A percentile compares a stretch with the other conserved stretches of the same genome.
Evolutionary conservation across 2,888 invertebrate genomes (phyloP).

Genomic region (Phortica magna): DNA sequence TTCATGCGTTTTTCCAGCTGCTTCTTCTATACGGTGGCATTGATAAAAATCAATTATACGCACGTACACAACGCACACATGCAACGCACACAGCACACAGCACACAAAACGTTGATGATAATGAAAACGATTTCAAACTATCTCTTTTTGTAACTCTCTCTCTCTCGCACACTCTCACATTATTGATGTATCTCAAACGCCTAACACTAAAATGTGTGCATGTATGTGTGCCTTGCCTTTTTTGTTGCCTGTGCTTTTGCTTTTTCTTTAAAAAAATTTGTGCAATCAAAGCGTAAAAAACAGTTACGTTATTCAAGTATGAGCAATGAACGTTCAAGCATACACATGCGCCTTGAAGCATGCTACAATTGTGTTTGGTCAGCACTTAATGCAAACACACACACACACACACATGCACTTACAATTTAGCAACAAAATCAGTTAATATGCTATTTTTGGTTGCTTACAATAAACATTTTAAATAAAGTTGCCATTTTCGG

Average conservation of each 20-base stretch:
- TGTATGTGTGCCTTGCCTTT: no score
- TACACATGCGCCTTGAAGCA: background rate
- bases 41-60: conserved; percentile 18
- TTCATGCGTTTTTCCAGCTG: background rate
- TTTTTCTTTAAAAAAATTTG: no score
- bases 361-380: background rate
- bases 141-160: no score
- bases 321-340: background rate
- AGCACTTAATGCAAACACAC: conserved; percentile 8
- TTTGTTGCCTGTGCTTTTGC: no score
- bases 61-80: conserved; percentile 12
- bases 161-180: background rate
- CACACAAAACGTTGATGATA: no score
- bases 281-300: background rate
- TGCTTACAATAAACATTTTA: background rate
- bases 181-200: background rate
- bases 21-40: background rate
- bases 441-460: no score
- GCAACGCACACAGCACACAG: no score
- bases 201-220: no score
- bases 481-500: background rate
- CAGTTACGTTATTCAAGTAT: background rate
- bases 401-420: background rate
- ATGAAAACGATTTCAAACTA: no score
- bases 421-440: background rate